These are phyloP conservation scores for Pterobdella sp. DNA, from an alignment of 2,888 invertebrate species.

Conservation along the genomic window DNA sequence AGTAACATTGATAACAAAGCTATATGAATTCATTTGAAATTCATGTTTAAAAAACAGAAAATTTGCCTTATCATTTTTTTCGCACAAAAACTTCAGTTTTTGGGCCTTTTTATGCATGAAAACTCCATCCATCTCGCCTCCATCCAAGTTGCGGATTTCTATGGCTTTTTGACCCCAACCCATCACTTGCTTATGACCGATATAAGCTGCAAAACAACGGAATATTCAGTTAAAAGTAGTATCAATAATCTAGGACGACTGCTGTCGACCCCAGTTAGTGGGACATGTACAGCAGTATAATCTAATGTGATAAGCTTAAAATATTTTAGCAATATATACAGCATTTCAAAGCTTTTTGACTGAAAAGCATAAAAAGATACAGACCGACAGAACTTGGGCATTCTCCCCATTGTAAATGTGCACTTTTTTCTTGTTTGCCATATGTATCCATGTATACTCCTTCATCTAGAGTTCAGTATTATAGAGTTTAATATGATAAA, in stretches of 20 bases:
- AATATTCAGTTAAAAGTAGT: too few relatives aligned
- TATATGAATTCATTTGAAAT: neutral
- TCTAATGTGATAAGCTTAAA: too few relatives aligned
- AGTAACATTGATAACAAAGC: neutral
- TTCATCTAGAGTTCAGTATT: neutral
- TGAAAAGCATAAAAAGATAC: constrained; percentile 35
- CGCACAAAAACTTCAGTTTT: constrained; percentile 98
- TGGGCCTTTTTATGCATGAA: constrained; percentile 99
- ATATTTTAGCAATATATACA: too few relatives aligned
- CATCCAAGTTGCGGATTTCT: constrained; percentile 97
- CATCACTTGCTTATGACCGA: constrained; percentile 99
- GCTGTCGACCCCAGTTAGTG: too few relatives aligned
- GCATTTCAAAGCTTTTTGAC: neutral
- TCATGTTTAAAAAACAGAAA: neutral
- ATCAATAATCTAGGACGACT: too few relatives aligned
- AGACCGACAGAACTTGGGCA: constrained; percentile 73
- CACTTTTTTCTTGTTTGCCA: constrained; percentile 75
- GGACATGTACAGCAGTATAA: too few relatives aligned
- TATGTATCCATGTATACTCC: constrained; percentile 46
- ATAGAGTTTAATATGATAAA: neutral
- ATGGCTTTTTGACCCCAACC: constrained; percentile 99
- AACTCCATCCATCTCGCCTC: constrained; percentile 96
- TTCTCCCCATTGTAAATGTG: constrained; percentile 88
- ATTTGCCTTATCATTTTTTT: constrained; percentile 89
- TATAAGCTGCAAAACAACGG: too few relatives aligned